A percentile compares a stretch with the other conserved stretches of the same genome.
phyloP scores from a whole-genome alignment of 2,797 vertebrate species.

The Gadopsis marmoratus region DNA sequence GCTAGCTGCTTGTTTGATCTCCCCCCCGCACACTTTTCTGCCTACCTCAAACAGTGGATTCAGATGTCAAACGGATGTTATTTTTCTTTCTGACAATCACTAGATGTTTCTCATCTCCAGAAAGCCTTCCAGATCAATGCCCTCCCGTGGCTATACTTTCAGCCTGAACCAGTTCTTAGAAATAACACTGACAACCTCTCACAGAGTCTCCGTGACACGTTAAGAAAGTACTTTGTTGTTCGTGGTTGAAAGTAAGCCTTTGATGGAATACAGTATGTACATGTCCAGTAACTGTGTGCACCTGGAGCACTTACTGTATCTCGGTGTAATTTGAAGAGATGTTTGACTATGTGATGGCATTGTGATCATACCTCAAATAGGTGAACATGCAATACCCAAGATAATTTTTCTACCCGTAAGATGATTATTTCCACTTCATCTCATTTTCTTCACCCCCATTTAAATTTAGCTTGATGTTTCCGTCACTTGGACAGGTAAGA shows the following conservation, averaged over 20 bases:
- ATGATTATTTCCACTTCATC: slow-evolving; percentile 37
- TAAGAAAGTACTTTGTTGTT: slow-evolving; percentile 43
- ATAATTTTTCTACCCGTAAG: slow-evolving; percentile 10
- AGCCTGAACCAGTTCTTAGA: slow-evolving; percentile 26
- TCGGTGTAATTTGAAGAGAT: slow-evolving; percentile 29
- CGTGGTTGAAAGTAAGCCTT: slow-evolving; percentile 39
- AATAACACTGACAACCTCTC: slow-evolving; percentile 56
- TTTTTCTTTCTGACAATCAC: slow-evolving; percentile 74
- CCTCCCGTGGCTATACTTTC: slow-evolving; percentile 42
- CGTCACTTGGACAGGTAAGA: slow-evolving; percentile 50
- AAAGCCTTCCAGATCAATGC: slow-evolving; percentile 53
- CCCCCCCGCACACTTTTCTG: slow-evolving; percentile 13
- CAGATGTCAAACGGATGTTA: slow-evolving; percentile 76
- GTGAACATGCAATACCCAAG: slow-evolving; percentile 3
- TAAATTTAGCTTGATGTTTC: slow-evolving; percentile 44
- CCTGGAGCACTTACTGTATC: neutral
- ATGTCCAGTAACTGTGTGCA: slow-evolving; percentile 23
- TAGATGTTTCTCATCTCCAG: slow-evolving; percentile 63
- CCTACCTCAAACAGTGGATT: slow-evolving; percentile 64
- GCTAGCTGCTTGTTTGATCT: slow-evolving; percentile 66
- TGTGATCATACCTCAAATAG: slow-evolving; percentile 23
- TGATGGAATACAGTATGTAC: slow-evolving; percentile 36
- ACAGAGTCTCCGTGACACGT: slow-evolving; percentile 43
- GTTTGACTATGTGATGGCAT: neutral
- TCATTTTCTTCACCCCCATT: slow-evolving; percentile 17